A percentile compares a stretch with the other conserved stretches of the same genome.
Evolutionary conservation across 2,888 invertebrate genomes (phyloP).

Genomic region (Drosophila phalerata): DNA sequence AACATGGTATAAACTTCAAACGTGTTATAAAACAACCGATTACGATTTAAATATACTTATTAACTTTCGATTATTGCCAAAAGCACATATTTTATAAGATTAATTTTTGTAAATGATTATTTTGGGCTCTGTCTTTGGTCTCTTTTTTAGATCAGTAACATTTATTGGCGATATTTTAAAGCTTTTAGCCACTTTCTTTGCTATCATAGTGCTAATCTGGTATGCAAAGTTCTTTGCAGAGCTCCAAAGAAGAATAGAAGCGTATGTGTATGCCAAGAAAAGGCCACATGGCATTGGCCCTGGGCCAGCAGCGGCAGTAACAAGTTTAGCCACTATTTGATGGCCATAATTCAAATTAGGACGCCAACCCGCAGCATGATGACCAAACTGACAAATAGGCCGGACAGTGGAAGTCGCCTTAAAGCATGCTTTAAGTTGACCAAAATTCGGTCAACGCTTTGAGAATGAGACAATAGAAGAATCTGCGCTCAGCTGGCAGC

Average conservation of each 20-base stretch:
- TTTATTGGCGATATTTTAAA: background rate
- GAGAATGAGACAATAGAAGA: conserved; percentile 47
- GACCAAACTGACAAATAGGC: conserved; percentile 67
- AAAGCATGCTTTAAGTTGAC: conserved; percentile 66
- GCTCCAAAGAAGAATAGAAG: background rate
- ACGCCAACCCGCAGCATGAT: conserved; percentile 21
- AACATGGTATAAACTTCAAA: no score
- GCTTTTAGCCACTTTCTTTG: background rate
- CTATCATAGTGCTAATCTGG: conserved; percentile 6
- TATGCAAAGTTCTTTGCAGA: conserved; percentile 16
- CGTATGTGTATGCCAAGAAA: conserved; percentile 60
- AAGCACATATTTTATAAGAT: background rate
- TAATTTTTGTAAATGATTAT: background rate
- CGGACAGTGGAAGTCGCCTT: conserved; percentile 53
- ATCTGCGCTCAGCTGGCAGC: conserved; percentile 10
- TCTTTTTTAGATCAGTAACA: background rate
- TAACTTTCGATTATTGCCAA: background rate
- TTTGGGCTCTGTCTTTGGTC: background rate
- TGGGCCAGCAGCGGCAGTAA: conserved; percentile 58
- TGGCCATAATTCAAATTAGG: conserved; percentile 78
- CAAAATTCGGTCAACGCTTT: conserved; percentile 47
- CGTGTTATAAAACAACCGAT: background rate
- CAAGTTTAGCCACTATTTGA: conserved; percentile 77
- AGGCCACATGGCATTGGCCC: conserved; percentile 52
- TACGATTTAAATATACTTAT: background rate